Percentiles rank a stretch among this genome's conserved stretches.
phyloP scores from a whole-genome alignment of 2,113 vertebrate species.

The Protobothrops flavoviridis region DNA sequence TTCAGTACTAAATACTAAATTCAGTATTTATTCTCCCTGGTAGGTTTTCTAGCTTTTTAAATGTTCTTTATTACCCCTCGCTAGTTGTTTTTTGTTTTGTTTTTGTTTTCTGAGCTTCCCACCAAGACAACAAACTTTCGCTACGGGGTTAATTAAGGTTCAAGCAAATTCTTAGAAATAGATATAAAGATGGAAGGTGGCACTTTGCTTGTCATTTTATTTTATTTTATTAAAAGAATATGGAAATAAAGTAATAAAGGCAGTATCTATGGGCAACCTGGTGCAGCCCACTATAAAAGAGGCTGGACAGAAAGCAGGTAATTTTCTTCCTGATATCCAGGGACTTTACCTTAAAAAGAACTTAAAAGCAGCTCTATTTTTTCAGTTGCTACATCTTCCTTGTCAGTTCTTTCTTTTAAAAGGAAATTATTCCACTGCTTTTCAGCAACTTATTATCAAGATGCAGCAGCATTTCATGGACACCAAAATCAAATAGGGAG shows the following conservation, averaged over 20 bases:
- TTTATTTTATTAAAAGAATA: not conserved
- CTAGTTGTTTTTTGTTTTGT: not conserved
- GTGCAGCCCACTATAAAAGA: not conserved
- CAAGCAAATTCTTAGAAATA: not conserved
- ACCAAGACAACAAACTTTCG: not conserved
- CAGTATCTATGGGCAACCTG: not conserved
- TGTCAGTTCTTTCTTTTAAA: not conserved
- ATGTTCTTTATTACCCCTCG: not conserved
- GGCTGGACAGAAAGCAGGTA: not conserved
- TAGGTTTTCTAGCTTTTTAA: not conserved
- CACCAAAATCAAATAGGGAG: not conserved
- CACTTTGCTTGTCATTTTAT: not conserved
- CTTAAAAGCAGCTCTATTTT: not conserved
- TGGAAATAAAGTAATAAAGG: not conserved
- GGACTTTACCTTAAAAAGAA: not conserved
- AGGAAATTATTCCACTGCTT: not conserved
- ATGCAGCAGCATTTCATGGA: not conserved
- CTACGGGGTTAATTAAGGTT: not conserved
- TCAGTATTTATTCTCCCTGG: not conserved
- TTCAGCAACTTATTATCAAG: not conserved
- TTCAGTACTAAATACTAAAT: not conserved
- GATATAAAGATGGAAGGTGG: not conserved
- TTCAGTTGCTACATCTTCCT: not conserved
- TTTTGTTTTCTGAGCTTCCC: not conserved
- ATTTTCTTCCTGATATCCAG: not conserved